Percentiles rank a stretch among this genome's conserved stretches.
These are phyloP conservation scores for Phyllotis vaccarum DNA, from an alignment of 2,797 vertebrate species.

Conservation along the genomic window DNA sequence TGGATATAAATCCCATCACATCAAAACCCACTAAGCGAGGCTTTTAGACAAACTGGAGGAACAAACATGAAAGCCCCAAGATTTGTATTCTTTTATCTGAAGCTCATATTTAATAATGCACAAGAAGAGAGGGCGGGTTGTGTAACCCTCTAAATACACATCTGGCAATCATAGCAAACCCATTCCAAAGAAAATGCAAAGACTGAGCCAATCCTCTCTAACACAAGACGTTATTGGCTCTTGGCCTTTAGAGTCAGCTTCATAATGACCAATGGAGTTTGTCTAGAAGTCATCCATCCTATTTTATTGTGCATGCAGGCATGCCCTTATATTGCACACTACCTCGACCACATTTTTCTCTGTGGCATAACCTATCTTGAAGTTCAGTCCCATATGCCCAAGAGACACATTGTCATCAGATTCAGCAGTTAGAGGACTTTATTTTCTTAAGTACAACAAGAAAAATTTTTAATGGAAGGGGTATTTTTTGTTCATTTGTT, in stretches of 20 bases:
- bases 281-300: neutral
- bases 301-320: neutral
- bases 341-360: neutral
- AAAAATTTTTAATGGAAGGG: neutral
- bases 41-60: constrained; percentile 38
- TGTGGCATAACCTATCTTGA: neutral
- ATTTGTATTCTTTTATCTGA: constrained; percentile 37
- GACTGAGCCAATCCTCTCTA: neutral
- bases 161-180: neutral
- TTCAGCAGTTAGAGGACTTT: neutral
- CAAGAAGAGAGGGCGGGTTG: neutral
- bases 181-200: neutral
- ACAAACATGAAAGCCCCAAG: neutral
- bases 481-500: neutral
- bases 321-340: too few species aligned
- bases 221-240: neutral
- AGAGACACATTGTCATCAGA: neutral
- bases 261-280: neutral
- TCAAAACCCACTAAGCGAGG: neutral
- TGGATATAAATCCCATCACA: neutral
- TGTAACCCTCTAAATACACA: neutral
- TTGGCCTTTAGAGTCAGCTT: neutral
- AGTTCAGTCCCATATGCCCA: neutral
- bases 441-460: neutral
- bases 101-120: constrained; percentile 10